Base-by-base conservation (phyloP, 2,888 invertebrate genomes). In the Lepidonotus clava region DNA sequence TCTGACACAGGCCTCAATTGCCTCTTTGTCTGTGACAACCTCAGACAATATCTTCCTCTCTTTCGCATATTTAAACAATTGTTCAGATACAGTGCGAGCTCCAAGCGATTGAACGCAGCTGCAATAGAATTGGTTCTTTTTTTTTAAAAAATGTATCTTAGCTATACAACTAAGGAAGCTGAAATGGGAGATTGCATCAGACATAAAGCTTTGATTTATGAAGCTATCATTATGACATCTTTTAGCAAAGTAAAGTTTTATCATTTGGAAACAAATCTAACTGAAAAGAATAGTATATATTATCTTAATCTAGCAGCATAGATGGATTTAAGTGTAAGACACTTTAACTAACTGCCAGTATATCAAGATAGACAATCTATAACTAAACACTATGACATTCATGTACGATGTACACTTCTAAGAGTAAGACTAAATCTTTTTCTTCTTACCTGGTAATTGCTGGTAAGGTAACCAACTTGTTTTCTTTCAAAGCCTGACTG, bases 51-150 rank as follows among this genome's bases (percentile, higher is more conserved):
- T 90, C 5, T 90, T 90, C 85, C 91, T 91, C 40, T 91, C 88
- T 66, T 92, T 90, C 46, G 90, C 89, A 56, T 91, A 89, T 11
- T 94, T 92, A 83, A 94, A 90, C 0, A 94, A 89, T 34, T 91
- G 90, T 21, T 86, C 41, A 0, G 89, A 91, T 0, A 94, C 94
- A 24, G 91, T 91, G 28, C 93, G 89, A 0, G 95, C 93, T 14
- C 95, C 95, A 5, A 95, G 91, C 86, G 93, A 92, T 89, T 93
- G 94, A 1, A 95, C 95, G 77, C 95, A 90, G 89, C 95, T 95
- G 91, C 83, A 91, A 90, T n/a, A n/a, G 84, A 77, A 24, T n/a
- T n/a, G n/a, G n/a, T n/a, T n/a, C n/a, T n/a, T n/a, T n/a, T n/a
- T n/a, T n/a, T n/a, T n/a, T n/a, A n/a, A n/a, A n/a, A n/a, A n/a